Evolutionary conservation across 2,797 vertebrate genomes (phyloP), one percentile per base, ranked within the genome.

Genomic region (Lagorchestes hirsutus): DNA sequence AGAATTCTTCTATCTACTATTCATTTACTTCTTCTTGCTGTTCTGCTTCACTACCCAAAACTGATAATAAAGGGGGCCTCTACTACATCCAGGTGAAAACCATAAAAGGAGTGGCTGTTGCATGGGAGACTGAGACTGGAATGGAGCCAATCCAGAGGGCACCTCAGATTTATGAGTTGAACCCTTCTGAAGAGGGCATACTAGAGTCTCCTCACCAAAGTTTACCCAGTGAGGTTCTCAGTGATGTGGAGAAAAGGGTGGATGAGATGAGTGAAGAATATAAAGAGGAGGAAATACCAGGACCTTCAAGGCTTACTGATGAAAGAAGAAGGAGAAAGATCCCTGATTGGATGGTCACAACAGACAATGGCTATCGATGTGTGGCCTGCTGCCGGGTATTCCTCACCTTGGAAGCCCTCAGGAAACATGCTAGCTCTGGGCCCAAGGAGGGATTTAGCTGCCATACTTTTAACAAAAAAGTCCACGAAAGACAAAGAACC

Each of bases 321-420:
- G 97, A 98, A 62, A 94, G 40, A 54, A 91, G 97, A 58, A 59
- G 96, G 82, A 97, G 96, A 29, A 96, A 62, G 95, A 97, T 97
- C 0, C 98, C 98, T 0, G 96, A 98, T 62, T 98, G 97, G 97
- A 93, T 98, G 91, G 95, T 97, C 92, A 96, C 98, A 18, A 22
- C 74, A 91, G 97, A 97, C 54, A 93, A 13, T 0, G 98, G 98
- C 40, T 97, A 96, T 82, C 90, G 96, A 50, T 98, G 98, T 90
- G 93, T 97, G 97, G 98, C 97, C 93, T 98, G 98, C 93, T 98
- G 98, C 92, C 67, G 97, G 14, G 96, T 98, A 92, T 98, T 98
- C 14, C 0, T 97, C 93, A 96, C 90, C 46, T 9, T 97, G 92
- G 95, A 97, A 27, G 31, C 0, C 62, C 97, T 98, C 62, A 95